Evolutionary conservation across 2,888 invertebrate genomes (phyloP), one percentile per base, ranked within the genome.

Genomic region (Stramonita haemastoma): DNA sequence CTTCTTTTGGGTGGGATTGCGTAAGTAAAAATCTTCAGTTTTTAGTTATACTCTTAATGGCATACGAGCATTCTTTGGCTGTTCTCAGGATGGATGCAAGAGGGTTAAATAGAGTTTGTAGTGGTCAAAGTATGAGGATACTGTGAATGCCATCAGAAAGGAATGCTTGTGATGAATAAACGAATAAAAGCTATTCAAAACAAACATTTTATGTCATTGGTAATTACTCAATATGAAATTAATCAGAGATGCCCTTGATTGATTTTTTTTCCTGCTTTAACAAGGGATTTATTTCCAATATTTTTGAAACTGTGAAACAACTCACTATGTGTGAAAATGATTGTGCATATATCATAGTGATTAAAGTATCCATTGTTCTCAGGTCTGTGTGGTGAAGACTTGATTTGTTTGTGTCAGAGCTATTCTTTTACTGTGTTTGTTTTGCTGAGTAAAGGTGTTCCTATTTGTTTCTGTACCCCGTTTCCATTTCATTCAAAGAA

Each of bases 361-460:
- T 32, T 17, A 79, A 79, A 79, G 79, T 79, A 79, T 34, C 79
- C 79, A 79, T 79, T 17, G 79, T 34, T 34, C 79, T 79, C 79
- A 79, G 79, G 79, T 79, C 79, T 32, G 79, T 34, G 79, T 79
- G 79, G 32, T 73, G 34, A 79, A 73, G 32, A 79, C 34, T 2
- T 2, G 32, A 79, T 34, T 79, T 79, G 79, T 79, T 79, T 79
- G 79, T 34, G 34, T 79, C 32, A 5, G 34, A 79, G 34, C 34
- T 79, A 34, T 34, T 79, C 34, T 5, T 79, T 32, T 79, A 32
- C n/a, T 15, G 19, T 60, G 60, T 19, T 73, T n/a, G 6, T n/a
- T 79, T 79, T 34, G 17, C 17, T 79, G 32, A 4, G 34, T 79
- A 79, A 32, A 73, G n/a, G 11, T 34, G 79, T 79, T 79, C 32